Evolutionary conservation across 1,140 invertebrate species (phyloP), one percentile per base, ranked within the genome.

Genomic region (Pissodes strobi): DNA sequence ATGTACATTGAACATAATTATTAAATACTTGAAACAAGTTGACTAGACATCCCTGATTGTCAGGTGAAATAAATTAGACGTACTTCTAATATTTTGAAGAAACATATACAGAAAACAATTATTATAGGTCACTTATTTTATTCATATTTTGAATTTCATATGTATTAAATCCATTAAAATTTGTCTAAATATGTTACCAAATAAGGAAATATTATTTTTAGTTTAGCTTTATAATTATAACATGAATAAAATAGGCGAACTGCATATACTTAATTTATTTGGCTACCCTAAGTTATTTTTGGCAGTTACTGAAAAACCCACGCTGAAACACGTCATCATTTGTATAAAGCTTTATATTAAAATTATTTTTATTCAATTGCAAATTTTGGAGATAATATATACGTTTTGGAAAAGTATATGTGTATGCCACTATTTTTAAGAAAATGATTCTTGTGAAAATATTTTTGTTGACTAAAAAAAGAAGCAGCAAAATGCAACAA

Each of bases 11-110:
- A 17, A 1, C 9, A 22, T 41, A 25, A 17, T 22, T 23, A n/a
- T 8, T n/a, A 41, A 41, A 10, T 15, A n/a, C 38, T 18, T n/a
- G 13, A 41, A 13, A 13, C 38, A 18, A n/a, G 17, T 15, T 41
- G n/a, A 41, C 38, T 41, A 27, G 25, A 27, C 4, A 27, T 27
- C 25, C 25, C 25, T 27, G 53, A 56, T 43, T 43, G 53, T 41
- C 39, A 56, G 39, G 23, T 56, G 27, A 56, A 39, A 22, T 56
- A 56, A 41, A 41, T 56, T 56, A 22, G 39, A 49, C 4, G 3
- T 3, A n/a, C n/a, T 4, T 5, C 4, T n/a, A 6, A 5, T 41
- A 41, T 41, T 13, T 17, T 17, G 3, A 41, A 6, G n/a, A 17
- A 41, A 41, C 12, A n/a, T n/a, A 41, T 6, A 3, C 4, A 41